Evolutionary conservation across 2,888 invertebrate genomes (phyloP).

Genomic region (Augochlorella aurata): DNA sequence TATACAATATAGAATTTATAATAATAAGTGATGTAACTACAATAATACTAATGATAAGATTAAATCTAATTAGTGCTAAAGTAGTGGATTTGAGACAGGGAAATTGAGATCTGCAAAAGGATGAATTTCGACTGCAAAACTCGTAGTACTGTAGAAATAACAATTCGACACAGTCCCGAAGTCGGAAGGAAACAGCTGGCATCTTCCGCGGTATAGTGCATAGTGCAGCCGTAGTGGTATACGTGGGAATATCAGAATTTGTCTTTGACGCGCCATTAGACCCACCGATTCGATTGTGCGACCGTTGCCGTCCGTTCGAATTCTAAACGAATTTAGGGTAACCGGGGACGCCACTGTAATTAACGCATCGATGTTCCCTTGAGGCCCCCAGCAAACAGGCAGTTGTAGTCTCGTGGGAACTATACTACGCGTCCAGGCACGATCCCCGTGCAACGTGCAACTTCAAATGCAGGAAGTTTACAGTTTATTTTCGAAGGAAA

Average conservation of each 20-base stretch:
- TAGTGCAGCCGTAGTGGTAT: conserved; percentile 1
- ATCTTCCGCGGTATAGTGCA: too few relatives aligned
- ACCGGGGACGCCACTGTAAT: conserved; percentile 55
- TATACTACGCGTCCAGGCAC: conserved; percentile 41
- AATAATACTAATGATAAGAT: too few relatives aligned
- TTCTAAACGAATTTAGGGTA: conserved; percentile 47
- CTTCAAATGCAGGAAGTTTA: conserved; percentile 20
- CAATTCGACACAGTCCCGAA: background rate
- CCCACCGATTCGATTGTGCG: conserved; percentile 31
- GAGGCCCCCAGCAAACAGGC: conserved; percentile 61
- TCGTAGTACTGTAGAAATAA: too few relatives aligned
- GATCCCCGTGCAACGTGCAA: conserved; percentile 12
- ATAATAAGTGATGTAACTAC: too few relatives aligned
- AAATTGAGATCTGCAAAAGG: too few relatives aligned
- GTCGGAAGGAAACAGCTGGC: conserved; percentile 36
- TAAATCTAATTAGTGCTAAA: too few relatives aligned
- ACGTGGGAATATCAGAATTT: conserved; percentile 65
- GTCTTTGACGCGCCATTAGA: conserved; percentile 52
- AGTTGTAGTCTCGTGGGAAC: conserved; percentile 60
- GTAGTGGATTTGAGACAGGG: too few relatives aligned
- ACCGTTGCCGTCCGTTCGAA: conserved; percentile 49
- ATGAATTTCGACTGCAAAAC: too few relatives aligned
- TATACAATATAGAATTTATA: too few relatives aligned
- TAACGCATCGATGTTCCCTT: conserved; percentile 59
- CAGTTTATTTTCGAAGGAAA: conserved; percentile 11